phyloP scores from a whole-genome alignment of 1,140 invertebrate genomes.

The Bombus turneri region DNA sequence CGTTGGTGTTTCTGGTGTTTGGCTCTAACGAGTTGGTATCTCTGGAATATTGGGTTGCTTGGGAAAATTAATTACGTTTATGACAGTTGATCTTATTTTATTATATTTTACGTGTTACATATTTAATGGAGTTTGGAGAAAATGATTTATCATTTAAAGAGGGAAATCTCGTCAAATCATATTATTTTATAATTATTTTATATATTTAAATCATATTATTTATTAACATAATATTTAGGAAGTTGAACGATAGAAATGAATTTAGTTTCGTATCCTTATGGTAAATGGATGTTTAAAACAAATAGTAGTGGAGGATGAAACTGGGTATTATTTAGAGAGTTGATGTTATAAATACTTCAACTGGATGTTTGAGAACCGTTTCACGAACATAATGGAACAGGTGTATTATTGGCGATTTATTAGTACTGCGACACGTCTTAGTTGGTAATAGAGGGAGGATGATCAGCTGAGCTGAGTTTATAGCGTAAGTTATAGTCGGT shows the following conservation, averaged over 20 bases:
- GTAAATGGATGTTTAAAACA: neutral
- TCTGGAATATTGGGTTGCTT: neutral
- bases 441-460: slow-evolving; percentile 18
- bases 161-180: neutral
- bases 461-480: slow-evolving; percentile 21
- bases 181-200: too few species aligned
- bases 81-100: too few species aligned
- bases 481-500: slow-evolving; percentile 27
- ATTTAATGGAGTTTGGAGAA: neutral
- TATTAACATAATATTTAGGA: neutral
- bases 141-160: neutral
- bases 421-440: neutral
- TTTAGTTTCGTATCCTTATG: neutral
- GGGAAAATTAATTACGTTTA: neutral
- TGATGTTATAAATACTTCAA: neutral
- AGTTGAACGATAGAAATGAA: neutral
- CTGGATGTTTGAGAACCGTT: neutral
- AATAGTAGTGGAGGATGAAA: neutral
- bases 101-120: too few species aligned
- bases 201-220: too few species aligned
- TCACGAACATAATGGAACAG: slow-evolving; percentile 7
- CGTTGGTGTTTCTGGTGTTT: neutral
- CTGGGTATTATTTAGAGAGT: neutral
- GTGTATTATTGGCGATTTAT: slow-evolving; percentile 29
- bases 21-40: neutral